Evolutionary conservation across 2,113 vertebrate genomes (phyloP), one percentile per base, ranked within the genome.

Genomic region (Menura novaehollandiae): DNA sequence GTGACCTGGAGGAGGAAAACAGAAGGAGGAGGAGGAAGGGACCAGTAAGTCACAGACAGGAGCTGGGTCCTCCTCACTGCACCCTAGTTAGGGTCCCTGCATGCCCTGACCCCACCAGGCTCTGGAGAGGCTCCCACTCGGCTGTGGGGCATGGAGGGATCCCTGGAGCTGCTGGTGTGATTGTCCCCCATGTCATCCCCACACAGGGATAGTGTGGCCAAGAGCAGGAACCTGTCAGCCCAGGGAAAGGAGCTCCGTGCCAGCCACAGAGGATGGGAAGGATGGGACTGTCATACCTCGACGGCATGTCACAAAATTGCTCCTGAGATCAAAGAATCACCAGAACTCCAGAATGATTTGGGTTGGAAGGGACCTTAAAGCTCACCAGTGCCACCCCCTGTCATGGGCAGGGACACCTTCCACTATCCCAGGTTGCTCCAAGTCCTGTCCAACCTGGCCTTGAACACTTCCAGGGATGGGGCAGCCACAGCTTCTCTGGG

Each of bases 331-430:
- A 35, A 47, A 75, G 41, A 4, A 76, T 53, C 47, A 1, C 60
- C 13, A 0, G 18, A 8, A 60, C n/a, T 53, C 13, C n/a, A 26
- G 28, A 5, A 1, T 4, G 7, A 23, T 12, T 53, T 21, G 53
- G 28, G 28, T 8, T 9, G 37, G 52, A 60, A 67, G 13, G 28
- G 32, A 24, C 1, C 5, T 10, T 37, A 44, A 51, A 73, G 1
- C 5, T 13, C 35, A 22, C n/a, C n/a, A n/a, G n/a, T n/a, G n/a
- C n/a, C n/a, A n/a, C n/a, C n/a, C n/a, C n/a, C n/a, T n/a, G n/a
- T n/a, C n/a, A n/a, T n/a, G n/a, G n/a, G n/a, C n/a, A 73, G 67
- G 51, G 43, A 51, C 67, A 43, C 2, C 35, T 80, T 1, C 32
- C 76, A 43, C 35, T 1, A 1, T n/a, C 49, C 66, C 66, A 79